Base-by-base conservation (phyloP, 2,888 invertebrate genomes). In the Pasiphila rectangulata region DNA sequence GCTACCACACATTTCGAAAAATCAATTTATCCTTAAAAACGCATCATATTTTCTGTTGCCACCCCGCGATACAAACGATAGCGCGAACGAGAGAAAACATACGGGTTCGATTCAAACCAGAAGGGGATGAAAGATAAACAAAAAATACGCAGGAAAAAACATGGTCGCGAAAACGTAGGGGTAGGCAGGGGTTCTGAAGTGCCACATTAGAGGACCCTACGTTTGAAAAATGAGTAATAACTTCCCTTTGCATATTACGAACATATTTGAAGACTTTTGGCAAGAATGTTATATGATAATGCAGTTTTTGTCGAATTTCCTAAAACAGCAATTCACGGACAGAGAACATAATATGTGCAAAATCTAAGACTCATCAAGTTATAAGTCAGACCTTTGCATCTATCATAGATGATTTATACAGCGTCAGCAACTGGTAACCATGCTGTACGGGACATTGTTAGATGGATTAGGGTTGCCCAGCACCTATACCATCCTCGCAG, bases 1-100 rank as follows among this genome's bases (percentile, higher is more conserved):
- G 81, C 82, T 66, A 75, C 82, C 75, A 82, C 79, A 83, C 73
- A 81, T 79, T 78, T 73, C 67, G 66, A 79, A 86, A 84, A 87
- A 87, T 85, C 86, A 86, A 87, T 87, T 87, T 84, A 77, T 76
- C 70, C 81, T 75, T 79, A 83, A 83, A 81, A 80, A 83, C 84
- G 83, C 83, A 87, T 86, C 87, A 88, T 86, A 87, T 85, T 87
- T 85, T 83, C 73, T 75, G 66, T 69, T 57, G 70, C 83, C 86
- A 83, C 87, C 84, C 85, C 78, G 80, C 78, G 74, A 74, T 62
- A 64, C 41, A 51, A 54, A 63, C 74, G 79, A 82, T 82, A 82
- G 72, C 54, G 69, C 1, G 63, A 83, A 48, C 47, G 73, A 52
- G 83, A 84, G 12, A 36, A 47, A 38, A 34, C 2, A 19, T 60